Evolutionary conservation across 1,140 invertebrate genomes (phyloP).

Genomic region (Cotesia glomerata): DNA sequence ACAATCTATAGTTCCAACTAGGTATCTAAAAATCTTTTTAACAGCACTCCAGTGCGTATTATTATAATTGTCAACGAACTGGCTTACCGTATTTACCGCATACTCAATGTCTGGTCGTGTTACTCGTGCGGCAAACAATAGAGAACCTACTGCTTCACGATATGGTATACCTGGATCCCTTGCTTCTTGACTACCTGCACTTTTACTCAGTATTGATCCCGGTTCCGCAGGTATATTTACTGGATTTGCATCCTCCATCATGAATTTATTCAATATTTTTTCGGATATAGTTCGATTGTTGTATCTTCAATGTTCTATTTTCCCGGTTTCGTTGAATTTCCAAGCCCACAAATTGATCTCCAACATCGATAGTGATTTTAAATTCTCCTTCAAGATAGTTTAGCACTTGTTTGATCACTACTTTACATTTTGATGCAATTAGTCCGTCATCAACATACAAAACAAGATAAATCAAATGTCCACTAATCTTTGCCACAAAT

Average conservation of each 20-base stretch:
- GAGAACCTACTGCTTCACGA: conserved; percentile 8
- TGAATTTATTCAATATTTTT: conserved; percentile 15
- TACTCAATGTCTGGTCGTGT: conserved; percentile 52
- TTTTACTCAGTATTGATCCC: conserved; percentile 3
- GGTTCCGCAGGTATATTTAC: conserved; percentile 9
- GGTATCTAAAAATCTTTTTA: conserved; percentile 36
- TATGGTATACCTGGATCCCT: background rate
- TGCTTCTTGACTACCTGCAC: background rate
- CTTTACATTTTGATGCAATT: background rate
- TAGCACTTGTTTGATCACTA: background rate
- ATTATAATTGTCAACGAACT: conserved; percentile 31
- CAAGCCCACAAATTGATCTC: background rate
- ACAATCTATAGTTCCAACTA: conserved; percentile 33
- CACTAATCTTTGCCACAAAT: background rate
- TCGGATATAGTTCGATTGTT: background rate
- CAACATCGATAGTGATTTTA: background rate
- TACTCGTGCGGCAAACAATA: conserved; percentile 45
- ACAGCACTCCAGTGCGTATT: conserved; percentile 27
- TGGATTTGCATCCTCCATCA: conserved; percentile 4
- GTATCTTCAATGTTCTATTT: background rate
- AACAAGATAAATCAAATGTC: background rate
- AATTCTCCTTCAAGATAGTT: background rate
- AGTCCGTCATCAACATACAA: conserved; percentile 25
- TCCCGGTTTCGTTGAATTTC: background rate
- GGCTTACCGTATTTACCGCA: conserved; percentile 35